Conservation (phyloP, 2,797 vertebrate species). For the Sebastes trivittatus region DNA sequence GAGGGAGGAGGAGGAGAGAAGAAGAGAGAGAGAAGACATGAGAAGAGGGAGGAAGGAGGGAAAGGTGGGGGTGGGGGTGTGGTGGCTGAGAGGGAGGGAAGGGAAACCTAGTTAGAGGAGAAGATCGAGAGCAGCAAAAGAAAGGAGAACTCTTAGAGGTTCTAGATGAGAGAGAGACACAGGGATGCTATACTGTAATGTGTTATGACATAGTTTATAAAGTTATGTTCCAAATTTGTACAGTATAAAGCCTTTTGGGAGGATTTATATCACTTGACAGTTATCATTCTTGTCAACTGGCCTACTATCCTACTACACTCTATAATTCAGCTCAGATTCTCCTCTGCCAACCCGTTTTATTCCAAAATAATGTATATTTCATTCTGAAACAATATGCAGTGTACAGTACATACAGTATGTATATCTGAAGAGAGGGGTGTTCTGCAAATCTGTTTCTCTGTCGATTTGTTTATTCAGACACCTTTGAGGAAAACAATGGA, state of each 20-base stretch:
- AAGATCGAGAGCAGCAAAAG: constrained; percentile 16
- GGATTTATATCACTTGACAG: neutral
- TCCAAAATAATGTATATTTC: neutral
- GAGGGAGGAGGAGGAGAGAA: constrained; percentile 16
- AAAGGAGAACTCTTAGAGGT: constrained; percentile 10
- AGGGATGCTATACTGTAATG: neutral
- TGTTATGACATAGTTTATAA: constrained; percentile 18
- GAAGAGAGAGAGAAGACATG: constrained; percentile 16
- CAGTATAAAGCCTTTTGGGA: neutral
- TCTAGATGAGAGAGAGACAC: constrained; percentile 16
- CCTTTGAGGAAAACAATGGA: neutral
- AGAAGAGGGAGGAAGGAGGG: constrained; percentile 6
- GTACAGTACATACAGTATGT: neutral
- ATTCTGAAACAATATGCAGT: neutral
- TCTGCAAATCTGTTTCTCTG: neutral
- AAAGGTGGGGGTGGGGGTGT: neutral
- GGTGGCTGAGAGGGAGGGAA: constrained; percentile 12
- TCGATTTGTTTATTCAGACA: neutral
- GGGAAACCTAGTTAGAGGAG: constrained; percentile 47
- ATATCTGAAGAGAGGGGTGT: neutral
- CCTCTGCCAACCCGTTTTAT: neutral
- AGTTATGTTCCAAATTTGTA: neutral
- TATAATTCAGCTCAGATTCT: neutral
- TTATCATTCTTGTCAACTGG: neutral
- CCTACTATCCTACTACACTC: neutral